Percentiles rank a stretch among this genome's conserved stretches.
Conservation (phyloP, 2,888 invertebrate genomes). For the Danaus chrysippus region DNA sequence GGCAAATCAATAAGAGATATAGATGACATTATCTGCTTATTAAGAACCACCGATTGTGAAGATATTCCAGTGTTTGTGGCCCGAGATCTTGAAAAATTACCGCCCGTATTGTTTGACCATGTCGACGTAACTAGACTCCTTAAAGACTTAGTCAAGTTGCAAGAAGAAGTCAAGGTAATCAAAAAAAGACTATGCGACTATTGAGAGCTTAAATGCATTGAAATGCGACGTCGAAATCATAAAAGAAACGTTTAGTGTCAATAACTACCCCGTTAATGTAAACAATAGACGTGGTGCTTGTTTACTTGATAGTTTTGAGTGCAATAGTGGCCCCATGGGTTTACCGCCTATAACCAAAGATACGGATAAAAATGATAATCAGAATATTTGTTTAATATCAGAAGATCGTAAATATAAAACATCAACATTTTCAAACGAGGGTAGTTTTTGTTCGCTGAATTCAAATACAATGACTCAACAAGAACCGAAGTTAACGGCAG, state of each 20-base stretch:
- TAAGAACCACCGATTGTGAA: constrained; percentile 25
- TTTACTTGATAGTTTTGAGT: too few relatives aligned
- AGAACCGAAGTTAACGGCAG: neutral
- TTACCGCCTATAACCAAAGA: constrained; percentile 7
- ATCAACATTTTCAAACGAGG: neutral
- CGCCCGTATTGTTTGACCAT: constrained; percentile 31
- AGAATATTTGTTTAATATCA: constrained; percentile 6
- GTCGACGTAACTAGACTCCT: constrained; percentile 23
- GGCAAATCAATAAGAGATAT: too few relatives aligned
- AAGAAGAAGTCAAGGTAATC: too few relatives aligned
- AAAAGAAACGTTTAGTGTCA: too few relatives aligned
- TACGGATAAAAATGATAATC: neutral
- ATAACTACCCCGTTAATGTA: too few relatives aligned
- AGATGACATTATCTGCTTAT: constrained; percentile 26
- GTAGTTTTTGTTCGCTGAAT: too few relatives aligned
- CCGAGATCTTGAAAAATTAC: constrained; percentile 23
- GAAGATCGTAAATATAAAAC: constrained; percentile 1
- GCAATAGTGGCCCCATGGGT: too few relatives aligned
- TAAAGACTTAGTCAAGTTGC: constrained; percentile 20
- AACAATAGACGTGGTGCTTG: too few relatives aligned
- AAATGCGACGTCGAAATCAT: too few relatives aligned
- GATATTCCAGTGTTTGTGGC: constrained; percentile 25
- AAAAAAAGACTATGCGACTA: too few relatives aligned
- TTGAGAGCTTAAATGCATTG: too few relatives aligned
- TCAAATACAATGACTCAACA: too few relatives aligned